phyloP scores from a whole-genome alignment of 2,888 invertebrate genomes.

The Acrocyrtus sp. region DNA sequence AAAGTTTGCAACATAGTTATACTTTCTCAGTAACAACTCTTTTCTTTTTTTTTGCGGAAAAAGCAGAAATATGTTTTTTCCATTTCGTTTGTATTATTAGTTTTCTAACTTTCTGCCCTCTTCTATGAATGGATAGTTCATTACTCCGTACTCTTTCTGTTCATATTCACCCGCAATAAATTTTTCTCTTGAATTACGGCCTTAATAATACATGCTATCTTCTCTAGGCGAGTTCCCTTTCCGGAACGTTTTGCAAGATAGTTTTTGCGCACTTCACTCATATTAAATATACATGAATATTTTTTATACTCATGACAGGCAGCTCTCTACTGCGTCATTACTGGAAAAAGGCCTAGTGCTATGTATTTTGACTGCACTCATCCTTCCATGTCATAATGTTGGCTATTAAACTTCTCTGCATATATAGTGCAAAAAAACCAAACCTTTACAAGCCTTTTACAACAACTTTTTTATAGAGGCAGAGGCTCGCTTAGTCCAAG shows the following conservation, averaged over 20 bases:
- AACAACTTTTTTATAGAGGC: too few relatives aligned
- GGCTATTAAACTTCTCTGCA: too few relatives aligned
- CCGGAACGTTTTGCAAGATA: background rate
- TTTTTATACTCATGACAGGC: too few relatives aligned
- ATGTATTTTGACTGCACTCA: background rate
- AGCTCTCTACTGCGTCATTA: background rate
- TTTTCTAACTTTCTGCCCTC: background rate
- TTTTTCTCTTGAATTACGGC: background rate
- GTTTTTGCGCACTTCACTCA: background rate
- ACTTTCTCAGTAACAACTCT: background rate
- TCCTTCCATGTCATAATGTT: background rate
- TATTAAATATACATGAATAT: too few relatives aligned
- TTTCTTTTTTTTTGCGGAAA: too few relatives aligned
- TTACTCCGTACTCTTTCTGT: background rate
- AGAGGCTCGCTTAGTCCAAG: too few relatives aligned
- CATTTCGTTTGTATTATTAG: background rate
- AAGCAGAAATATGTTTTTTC: background rate
- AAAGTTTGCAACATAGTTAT: background rate
- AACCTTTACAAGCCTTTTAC: too few relatives aligned
- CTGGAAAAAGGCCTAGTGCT: too few relatives aligned
- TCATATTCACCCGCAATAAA: background rate
- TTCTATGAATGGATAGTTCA: background rate
- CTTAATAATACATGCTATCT: background rate
- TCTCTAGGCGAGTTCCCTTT: too few relatives aligned
- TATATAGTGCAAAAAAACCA: too few relatives aligned